Evolutionary conservation across 2,797 vertebrate species (phyloP), one percentile per base, ranked within the genome.

Genomic region (Coilia nasus): DNA sequence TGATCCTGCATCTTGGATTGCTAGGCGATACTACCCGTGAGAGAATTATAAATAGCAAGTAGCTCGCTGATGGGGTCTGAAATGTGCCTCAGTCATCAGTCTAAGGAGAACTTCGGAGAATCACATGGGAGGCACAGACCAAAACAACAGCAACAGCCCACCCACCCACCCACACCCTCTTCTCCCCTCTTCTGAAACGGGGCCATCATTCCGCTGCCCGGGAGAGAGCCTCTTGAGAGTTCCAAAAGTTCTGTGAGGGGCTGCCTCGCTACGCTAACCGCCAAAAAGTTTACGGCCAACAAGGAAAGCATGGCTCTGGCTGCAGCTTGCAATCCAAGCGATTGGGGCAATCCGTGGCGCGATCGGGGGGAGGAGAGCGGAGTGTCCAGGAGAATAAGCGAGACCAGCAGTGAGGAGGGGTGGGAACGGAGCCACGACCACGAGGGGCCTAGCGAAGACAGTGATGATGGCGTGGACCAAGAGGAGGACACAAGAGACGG

Each of bases 1-100:
- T 89, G 93, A 94, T 90, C 89, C 88, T 86, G 19, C 31, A 78
- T 44, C 17, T 21, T 78, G 19, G 71, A 78, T 44, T 44, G 31
- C 71, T 44, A 6, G 41, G 71, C 17, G 35, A 44, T 44, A 78
- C 35, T 31, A 31, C 1, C 11, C 28, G 12, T 71, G 19, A 10
- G 17, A 78, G 71, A 19, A 5, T 19, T 78, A 78, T 78, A 78
- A 78, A 78, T 78, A 78, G 71, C 31, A 19, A 44, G 6, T 19
- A 44, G 71, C 41, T 78, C 1, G 17, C 3, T 9, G 23, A 64
- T 54, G 50, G 57, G 0, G 57, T 59, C 21, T 6, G 4, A 64
- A n/a, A 78, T 41, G 17, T 44, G 71, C 31, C 71, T 78, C 31
- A 44, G 71, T 78, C 35, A 78, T 78, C 71, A 78, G 17, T 44